Evolutionary conservation across 2,797 vertebrate genomes (phyloP).

Genomic region (Sardinella longiceps): DNA sequence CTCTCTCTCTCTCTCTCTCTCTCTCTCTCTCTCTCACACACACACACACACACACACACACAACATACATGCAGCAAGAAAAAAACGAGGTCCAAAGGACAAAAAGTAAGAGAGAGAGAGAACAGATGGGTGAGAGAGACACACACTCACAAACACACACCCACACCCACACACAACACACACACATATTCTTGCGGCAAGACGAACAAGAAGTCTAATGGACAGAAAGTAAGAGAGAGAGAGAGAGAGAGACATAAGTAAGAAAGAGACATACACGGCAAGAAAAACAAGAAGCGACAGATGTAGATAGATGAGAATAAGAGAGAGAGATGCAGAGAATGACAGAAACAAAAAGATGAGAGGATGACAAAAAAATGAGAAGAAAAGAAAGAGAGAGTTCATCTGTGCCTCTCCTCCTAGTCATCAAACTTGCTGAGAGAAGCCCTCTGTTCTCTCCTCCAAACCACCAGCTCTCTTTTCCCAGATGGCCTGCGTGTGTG

Average conservation of each 20-base stretch:
- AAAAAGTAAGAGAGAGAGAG: too few relatives aligned
- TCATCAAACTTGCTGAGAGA: not conserved
- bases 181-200: too few relatives aligned
- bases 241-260: not conserved
- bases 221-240: not conserved
- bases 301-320: not conserved
- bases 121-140: not conserved
- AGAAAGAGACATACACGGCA: too few relatives aligned
- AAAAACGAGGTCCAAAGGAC: too few relatives aligned
- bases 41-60: not conserved
- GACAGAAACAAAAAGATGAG: not conserved
- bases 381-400: not conserved
- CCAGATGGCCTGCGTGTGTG: not conserved
- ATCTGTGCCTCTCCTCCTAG: not conserved
- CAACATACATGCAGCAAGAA: too few relatives aligned
- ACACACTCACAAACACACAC: too few relatives aligned
- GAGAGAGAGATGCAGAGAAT: not conserved
- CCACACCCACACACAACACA: too few relatives aligned
- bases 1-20: too few relatives aligned
- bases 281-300: too few relatives aligned
- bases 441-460: not conserved
- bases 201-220: not conserved
- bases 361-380: not conserved
- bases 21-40: too few relatives aligned
- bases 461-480: not conserved